Percentiles rank a stretch among this genome's conserved stretches.
Evolutionary conservation across 2,797 vertebrate genomes (phyloP).

Genomic region (Chrosomus eos): DNA sequence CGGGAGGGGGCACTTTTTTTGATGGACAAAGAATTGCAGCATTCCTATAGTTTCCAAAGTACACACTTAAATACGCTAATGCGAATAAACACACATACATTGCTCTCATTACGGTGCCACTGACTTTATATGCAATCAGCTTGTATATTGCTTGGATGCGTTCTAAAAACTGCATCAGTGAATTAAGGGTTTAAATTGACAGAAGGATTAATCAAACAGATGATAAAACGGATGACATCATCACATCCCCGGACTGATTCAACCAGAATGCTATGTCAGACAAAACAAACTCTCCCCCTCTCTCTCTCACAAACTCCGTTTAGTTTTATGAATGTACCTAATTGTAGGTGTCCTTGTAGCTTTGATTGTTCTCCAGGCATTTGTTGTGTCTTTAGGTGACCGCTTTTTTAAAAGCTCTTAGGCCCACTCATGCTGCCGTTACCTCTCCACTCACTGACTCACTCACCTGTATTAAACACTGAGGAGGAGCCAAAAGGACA

Average conservation of each 20-base stretch:
- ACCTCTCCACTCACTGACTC: conserved; percentile 23
- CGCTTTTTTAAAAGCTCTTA: conserved; percentile 47
- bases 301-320: conserved; percentile 42
- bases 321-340: conserved; percentile 57
- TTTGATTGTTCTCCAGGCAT: conserved; percentile 45
- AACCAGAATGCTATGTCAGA: conserved; percentile 52
- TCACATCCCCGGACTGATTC: conserved; percentile 58
- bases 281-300: conserved; percentile 46
- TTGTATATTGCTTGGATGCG: conserved; percentile 74
- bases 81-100: conserved; percentile 40
- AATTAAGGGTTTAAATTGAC: conserved; percentile 71
- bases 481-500: conserved; percentile 11
- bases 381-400: conserved; percentile 42
- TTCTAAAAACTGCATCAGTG: conserved; percentile 72
- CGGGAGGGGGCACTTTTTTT: conserved; percentile 55
- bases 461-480: conserved; percentile 37
- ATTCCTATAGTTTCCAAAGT: conserved; percentile 71
- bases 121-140: conserved; percentile 75
- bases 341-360: conserved; percentile 57
- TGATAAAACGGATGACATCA: conserved; percentile 74
- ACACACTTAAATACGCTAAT: conserved; percentile 37
- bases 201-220: conserved; percentile 74
- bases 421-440: conserved; percentile 14
- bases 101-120: conserved; percentile 63
- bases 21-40: conserved; percentile 62